Conservation (phyloP, 1,140 invertebrate genomes). For the Physella acuta region DNA sequence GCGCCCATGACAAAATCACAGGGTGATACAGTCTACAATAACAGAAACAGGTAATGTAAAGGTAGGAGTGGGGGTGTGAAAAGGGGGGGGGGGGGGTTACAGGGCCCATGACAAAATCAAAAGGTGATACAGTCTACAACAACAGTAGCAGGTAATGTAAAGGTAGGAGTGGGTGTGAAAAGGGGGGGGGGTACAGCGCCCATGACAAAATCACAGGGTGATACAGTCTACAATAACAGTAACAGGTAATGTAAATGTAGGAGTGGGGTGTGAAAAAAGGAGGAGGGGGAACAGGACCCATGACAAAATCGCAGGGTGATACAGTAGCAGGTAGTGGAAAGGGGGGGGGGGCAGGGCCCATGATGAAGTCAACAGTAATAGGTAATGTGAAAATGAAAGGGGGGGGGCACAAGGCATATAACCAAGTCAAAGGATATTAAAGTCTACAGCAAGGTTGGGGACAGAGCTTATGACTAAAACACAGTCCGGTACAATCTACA, state of each 20-base stretch:
- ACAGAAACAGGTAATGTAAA: not conserved
- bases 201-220: not conserved
- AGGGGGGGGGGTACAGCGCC: not conserved
- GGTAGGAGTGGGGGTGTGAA: not conserved
- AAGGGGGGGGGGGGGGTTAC: not conserved
- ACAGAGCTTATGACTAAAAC: not conserved
- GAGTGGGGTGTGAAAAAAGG: not conserved
- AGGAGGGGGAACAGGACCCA: not conserved
- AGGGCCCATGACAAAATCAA: not conserved
- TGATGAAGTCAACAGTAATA: conserved; percentile 23
- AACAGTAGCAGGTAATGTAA: not conserved
- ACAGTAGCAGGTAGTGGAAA: not conserved
- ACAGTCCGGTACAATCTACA: conserved; percentile 2
- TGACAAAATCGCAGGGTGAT: conserved; percentile 9
- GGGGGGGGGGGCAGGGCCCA: too few species aligned
- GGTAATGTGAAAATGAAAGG: conserved; percentile 12
- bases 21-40: conserved; percentile 6
- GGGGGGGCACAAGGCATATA: not conserved
- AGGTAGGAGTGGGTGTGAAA: not conserved
- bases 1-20: not conserved
- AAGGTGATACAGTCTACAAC: not conserved
- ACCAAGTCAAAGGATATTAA: not conserved
- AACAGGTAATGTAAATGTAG: conserved; percentile 29
- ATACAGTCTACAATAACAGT: conserved; percentile 18
- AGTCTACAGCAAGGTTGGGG: not conserved